Conservation (phyloP, 2,797 vertebrate species). For the Pitangus sulphuratus region DNA sequence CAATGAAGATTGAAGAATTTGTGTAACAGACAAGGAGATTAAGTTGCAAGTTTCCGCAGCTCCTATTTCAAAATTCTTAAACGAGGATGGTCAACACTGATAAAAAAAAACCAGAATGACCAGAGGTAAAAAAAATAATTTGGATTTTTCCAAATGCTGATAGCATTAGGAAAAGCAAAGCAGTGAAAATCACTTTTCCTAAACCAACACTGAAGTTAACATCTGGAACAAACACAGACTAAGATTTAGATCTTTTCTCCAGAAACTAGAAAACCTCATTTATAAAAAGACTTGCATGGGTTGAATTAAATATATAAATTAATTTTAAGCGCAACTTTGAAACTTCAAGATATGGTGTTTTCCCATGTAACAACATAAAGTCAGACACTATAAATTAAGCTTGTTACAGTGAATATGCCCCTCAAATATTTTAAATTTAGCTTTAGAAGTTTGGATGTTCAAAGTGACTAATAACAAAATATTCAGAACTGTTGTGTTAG, state of each 20-base stretch:
- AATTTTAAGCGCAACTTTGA: neutral
- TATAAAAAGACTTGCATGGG: neutral
- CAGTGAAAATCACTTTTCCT: neutral
- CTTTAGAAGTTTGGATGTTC: neutral
- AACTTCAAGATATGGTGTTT: neutral
- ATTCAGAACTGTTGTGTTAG: neutral
- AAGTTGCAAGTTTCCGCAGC: neutral
- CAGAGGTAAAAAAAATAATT: neutral
- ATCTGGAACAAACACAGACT: neutral
- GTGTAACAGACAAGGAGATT: neutral
- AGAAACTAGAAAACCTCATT: neutral
- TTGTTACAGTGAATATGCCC: neutral
- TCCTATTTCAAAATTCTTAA: neutral
- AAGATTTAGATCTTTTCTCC: neutral
- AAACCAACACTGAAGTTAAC: neutral
- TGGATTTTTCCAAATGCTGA: neutral
- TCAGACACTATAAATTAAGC: neutral
- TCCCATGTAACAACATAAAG: neutral
- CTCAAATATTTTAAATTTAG: neutral
- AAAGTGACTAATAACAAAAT: neutral
- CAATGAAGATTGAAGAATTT: neutral
- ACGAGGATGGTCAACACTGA: neutral
- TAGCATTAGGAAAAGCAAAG: neutral
- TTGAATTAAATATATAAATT: neutral
- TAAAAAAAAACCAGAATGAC: neutral